These are phyloP conservation scores for Drosophila simulans DNA, from an alignment of 1,140 invertebrate genomes.

Conservation along the genomic window DNA sequence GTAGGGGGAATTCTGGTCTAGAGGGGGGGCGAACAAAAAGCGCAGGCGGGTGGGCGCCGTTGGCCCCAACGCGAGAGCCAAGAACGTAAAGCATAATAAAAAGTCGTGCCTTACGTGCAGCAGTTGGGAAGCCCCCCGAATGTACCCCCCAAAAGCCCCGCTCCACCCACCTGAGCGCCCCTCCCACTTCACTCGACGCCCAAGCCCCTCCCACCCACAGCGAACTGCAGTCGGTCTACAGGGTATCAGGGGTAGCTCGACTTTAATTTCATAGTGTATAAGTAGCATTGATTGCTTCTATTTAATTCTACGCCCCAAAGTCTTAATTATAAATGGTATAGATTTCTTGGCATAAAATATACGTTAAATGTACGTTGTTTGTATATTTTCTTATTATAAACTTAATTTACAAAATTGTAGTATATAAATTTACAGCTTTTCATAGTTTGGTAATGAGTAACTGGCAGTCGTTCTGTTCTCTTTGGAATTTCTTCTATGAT, in stretches of 20 bases:
- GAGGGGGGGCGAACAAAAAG: conserved; percentile 46
- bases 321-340: no score
- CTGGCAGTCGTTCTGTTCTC: background rate
- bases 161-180: background rate
- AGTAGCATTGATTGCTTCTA: no score
- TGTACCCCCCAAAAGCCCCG: background rate
- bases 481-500: background rate
- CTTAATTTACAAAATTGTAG: no score
- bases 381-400: background rate
- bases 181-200: background rate
- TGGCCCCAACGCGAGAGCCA: conserved; percentile 63
- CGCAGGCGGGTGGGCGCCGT: conserved; percentile 78
- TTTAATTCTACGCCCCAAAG: no score
- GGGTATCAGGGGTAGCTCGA: background rate
- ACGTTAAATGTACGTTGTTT: background rate
- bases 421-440: no score
- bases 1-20: background rate
- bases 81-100: conserved; percentile 81
- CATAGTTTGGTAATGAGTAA: background rate
- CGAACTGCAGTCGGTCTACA: conserved; percentile 7
- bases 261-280: background rate
- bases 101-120: conserved; percentile 81
- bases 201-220: conserved; percentile 16
- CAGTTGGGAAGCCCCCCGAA: conserved; percentile 29
- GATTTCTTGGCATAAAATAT: no score